A percentile compares a stretch with the other conserved stretches of the same genome.
phyloP scores from a whole-genome alignment of 2,113 vertebrate genomes.

The Cervus canadensis region DNA sequence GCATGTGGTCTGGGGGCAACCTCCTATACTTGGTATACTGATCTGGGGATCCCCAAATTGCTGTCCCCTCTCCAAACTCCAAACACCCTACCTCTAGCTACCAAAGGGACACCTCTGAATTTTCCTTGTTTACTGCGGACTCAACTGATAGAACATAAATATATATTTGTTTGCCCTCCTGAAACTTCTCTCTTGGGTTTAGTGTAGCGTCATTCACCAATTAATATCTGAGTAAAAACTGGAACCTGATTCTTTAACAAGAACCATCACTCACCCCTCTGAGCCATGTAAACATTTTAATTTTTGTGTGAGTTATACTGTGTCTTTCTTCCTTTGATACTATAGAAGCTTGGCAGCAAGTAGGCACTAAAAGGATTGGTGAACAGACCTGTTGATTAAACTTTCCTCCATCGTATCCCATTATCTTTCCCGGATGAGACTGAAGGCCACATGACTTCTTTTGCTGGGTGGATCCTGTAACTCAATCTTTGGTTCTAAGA shows the following conservation, averaged over 20 bases:
- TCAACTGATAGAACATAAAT: background rate
- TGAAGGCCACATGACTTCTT: background rate
- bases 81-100: background rate
- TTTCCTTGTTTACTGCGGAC: background rate
- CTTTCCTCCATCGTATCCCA: background rate
- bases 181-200: background rate
- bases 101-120: background rate
- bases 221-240: background rate
- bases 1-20: rapidly evolving
- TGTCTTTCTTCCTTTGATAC: background rate
- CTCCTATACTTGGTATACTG: background rate
- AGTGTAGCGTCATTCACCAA: background rate
- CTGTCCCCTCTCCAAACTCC: background rate
- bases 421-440: background rate
- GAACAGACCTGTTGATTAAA: background rate
- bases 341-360: background rate
- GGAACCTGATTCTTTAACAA: background rate
- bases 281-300: background rate
- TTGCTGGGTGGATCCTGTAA: background rate
- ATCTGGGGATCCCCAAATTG: background rate
- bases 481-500: background rate
- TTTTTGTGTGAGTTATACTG: background rate
- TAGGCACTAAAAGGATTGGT: background rate
- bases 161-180: background rate
- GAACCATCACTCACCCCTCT: background rate